Percentiles rank a stretch among this genome's conserved stretches.
Conservation (phyloP, 1,140 invertebrate genomes). For the Cryptotermes secundus region DNA sequence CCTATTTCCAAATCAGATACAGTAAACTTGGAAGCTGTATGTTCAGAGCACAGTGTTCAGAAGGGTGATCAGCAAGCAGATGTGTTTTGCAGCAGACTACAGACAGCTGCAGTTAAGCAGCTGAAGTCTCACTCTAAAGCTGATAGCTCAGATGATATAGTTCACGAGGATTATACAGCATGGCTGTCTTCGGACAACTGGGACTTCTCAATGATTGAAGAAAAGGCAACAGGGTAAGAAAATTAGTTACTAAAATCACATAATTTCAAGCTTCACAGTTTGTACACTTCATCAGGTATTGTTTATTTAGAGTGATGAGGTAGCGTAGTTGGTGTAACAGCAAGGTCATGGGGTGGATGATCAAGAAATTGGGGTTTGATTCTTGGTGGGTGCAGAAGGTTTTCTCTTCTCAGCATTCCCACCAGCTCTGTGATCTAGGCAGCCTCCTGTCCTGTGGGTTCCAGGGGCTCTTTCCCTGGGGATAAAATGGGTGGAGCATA, state of each 20-base stretch:
- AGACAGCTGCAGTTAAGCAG: not conserved
- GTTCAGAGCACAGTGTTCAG: not conserved
- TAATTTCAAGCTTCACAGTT: slow-evolving; percentile 30
- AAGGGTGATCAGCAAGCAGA: not conserved
- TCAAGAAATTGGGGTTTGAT: too few relatives aligned
- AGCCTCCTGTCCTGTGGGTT: too few relatives aligned
- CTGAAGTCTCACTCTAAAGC: too few relatives aligned
- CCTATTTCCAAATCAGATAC: not conserved
- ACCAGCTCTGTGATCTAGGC: too few relatives aligned
- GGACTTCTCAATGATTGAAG: not conserved
- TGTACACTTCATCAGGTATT: not conserved
- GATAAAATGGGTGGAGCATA: too few relatives aligned
- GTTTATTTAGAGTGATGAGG: too few relatives aligned
- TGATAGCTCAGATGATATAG: too few relatives aligned
- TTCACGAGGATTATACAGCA: not conserved
- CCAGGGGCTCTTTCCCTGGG: too few relatives aligned
- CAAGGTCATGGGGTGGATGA: too few relatives aligned
- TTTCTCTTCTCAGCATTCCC: too few relatives aligned
- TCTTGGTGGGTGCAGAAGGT: too few relatives aligned
- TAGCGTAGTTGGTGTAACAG: too few relatives aligned
- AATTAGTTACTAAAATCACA: slow-evolving; percentile 4
- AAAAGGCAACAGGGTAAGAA: not conserved
- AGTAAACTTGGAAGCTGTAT: not conserved
- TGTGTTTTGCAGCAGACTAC: not conserved
- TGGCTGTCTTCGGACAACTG: not conserved